These are phyloP conservation scores for Lethrus apterus DNA, from an alignment of 1,140 invertebrate genomes.

Conservation along the genomic window DNA sequence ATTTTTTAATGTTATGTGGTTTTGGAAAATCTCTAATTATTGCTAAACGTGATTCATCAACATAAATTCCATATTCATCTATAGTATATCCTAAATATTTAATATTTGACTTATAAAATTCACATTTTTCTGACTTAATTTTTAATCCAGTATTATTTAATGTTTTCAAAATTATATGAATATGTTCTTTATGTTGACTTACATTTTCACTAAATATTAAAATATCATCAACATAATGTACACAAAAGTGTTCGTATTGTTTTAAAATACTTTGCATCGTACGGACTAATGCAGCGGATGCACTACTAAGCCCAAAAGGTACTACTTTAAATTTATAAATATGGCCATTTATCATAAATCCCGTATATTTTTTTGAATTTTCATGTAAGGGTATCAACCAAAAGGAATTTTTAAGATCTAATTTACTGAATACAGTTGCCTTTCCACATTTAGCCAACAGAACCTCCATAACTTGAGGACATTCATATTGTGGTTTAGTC, in stretches of 20 bases:
- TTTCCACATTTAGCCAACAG: not conserved
- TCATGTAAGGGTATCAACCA: not conserved
- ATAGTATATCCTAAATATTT: not conserved
- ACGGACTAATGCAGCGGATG: not conserved
- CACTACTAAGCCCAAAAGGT: not conserved
- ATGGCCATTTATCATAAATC: constrained; percentile 5
- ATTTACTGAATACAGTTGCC: not conserved
- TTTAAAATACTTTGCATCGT: not conserved
- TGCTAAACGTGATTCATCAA: not conserved
- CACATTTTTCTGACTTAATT: not conserved
- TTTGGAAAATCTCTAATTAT: constrained; percentile 11
- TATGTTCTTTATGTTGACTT: constrained; percentile 7
- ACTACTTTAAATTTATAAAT: constrained; percentile 6
- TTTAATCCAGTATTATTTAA: not conserved
- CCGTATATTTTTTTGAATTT: constrained; percentile 5
- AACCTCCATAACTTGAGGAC: constrained; percentile 3
- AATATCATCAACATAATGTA: constrained; percentile 9
- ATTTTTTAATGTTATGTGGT: constrained; percentile 9
- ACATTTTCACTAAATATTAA: constrained; percentile 3
- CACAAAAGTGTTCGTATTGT: not conserved
- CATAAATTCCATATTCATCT: not conserved
- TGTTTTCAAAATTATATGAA: not conserved
- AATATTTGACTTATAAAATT: not conserved
- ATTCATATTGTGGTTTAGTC: not conserved
- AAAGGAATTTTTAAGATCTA: constrained; percentile 1